Evolutionary conservation across 1,140 invertebrate species (phyloP).

Genomic region (Scylla paramamosain): DNA sequence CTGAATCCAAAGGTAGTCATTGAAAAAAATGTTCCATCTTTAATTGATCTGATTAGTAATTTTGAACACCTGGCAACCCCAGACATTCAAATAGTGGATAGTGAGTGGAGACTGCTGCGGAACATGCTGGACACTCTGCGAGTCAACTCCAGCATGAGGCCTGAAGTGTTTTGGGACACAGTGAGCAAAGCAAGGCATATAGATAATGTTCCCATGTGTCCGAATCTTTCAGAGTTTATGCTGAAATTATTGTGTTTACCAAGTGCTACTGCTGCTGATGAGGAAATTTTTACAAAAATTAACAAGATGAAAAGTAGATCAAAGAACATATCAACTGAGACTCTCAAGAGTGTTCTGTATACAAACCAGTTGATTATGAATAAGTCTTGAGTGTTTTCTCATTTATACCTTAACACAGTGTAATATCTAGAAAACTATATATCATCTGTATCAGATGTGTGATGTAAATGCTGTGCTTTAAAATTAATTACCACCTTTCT

Average conservation of each 20-base stretch:
- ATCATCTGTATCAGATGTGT: no score
- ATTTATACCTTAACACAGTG: no score
- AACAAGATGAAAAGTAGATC: not conserved
- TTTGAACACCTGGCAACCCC: conserved; percentile 2
- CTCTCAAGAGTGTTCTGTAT: not conserved
- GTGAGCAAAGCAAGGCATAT: conserved; percentile 18
- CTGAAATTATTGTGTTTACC: conserved; percentile 27
- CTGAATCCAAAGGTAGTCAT: not conserved
- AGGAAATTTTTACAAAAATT: not conserved
- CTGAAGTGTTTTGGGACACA: not conserved
- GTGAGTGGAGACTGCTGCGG: not conserved
- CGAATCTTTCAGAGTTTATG: conserved; percentile 35
- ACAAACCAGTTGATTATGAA: not conserved
- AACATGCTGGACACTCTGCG: not conserved
- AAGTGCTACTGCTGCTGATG: not conserved
- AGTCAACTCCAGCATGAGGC: not conserved
- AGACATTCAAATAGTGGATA: not conserved
- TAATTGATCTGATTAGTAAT: not conserved
- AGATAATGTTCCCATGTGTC: conserved; percentile 10
- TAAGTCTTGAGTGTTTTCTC: not conserved
- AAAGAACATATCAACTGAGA: not conserved
- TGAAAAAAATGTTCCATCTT: conserved; percentile 14
- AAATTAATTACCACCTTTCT: no score
- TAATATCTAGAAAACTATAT: no score
- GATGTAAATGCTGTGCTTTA: no score